Conservation (phyloP, 2,113 vertebrate genomes). For the Otocyon megalotis region DNA sequence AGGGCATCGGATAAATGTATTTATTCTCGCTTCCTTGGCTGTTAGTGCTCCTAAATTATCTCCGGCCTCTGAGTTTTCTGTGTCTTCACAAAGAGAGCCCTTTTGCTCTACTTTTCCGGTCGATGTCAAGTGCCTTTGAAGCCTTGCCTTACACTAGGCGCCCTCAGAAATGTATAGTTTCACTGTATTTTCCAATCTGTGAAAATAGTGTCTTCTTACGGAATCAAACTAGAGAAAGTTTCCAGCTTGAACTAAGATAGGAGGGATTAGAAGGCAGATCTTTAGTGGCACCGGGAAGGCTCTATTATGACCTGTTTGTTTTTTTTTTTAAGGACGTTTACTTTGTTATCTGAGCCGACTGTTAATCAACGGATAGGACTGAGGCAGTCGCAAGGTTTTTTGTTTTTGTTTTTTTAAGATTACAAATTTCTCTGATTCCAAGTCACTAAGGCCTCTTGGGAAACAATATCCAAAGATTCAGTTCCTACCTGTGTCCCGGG, state of each 20-base stretch:
- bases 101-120: neutral
- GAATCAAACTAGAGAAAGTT: neutral
- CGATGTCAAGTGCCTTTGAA: neutral
- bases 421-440: neutral
- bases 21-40: neutral
- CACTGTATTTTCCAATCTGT: neutral
- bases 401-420: neutral
- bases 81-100: neutral
- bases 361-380: neutral
- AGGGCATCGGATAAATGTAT: neutral
- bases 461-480: neutral
- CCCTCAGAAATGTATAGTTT: neutral
- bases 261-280: neutral
- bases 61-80: neutral
- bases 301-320: neutral
- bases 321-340: neutral
- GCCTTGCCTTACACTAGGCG: neutral
- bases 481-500: neutral
- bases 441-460: neutral
- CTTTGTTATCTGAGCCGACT: neutral
- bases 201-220: neutral
- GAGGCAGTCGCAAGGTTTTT: neutral
- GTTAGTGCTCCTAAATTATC: neutral
- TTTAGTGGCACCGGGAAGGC: neutral
- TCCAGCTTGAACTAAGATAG: neutral